Base-by-base conservation (phyloP, 2,888 invertebrate species). In the Helleia helle region DNA sequence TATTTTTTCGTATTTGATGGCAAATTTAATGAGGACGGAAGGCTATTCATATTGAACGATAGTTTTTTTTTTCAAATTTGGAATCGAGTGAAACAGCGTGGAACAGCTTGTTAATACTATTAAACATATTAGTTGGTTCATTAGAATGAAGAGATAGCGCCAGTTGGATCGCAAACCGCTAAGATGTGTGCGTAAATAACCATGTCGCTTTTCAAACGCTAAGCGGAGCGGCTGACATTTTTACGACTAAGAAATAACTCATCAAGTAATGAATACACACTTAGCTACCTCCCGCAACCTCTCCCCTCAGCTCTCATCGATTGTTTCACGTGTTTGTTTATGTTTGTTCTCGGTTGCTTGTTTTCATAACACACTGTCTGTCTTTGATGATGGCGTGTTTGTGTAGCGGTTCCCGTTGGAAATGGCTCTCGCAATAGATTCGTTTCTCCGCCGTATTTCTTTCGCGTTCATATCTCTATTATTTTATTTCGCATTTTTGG, bases 291-390 rank as follows among this genome's bases (percentile, higher is more conserved):
- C n/a, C n/a, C n/a, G n/a, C 46, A 50, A 49, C 41, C 47, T 51
- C 50, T 55, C 49, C 60, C 53, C 56, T 57, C 60, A 65, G 60
- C 65, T 70, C 71, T 73, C 74, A 69, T 77, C 77, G 74, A 81
- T 81, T 83, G 81, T 80, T 74, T 72, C 67, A 61, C 65, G 58
- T 74, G 73, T 75, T 71, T 79, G 76, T 75, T 75, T 75, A 70
- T 76, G 73, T 80, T 79, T 80, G 71, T 71, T 75, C 68, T 65
- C 59, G 64, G 72, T 60, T 72, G 74, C 71, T 75, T 83, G 81
- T 83, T 83, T 80, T 83, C 79, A 79, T 81, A 81, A 79, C 79
- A 79, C 60, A 65, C 59, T 71, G 75, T 71, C 72, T 76, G 77
- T 76, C 74, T 81, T 79, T 79, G 80, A 77, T 72, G 73, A 70